Evolutionary conservation across 2,113 vertebrate genomes (phyloP).

Genomic region (Neodon shergylaensis): DNA sequence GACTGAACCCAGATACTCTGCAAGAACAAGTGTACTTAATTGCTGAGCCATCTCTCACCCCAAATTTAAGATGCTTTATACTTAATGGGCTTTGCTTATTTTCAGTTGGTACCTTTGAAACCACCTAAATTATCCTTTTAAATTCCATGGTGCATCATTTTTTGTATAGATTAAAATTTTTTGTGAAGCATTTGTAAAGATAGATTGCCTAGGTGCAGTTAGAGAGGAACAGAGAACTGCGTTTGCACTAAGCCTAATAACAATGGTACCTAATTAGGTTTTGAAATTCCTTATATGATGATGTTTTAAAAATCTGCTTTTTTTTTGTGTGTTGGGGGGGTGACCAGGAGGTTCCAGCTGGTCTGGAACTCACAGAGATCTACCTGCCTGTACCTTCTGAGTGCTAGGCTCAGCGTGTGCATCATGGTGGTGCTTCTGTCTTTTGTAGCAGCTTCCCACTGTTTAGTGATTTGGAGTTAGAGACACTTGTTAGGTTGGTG

Average conservation of each 20-base stretch:
- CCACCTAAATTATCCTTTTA: background rate
- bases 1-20: background rate
- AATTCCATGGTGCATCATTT: background rate
- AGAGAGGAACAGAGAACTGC: background rate
- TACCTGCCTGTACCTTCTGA: background rate
- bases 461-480: slow-evolving; percentile 4
- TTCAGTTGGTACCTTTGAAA: slow-evolving; percentile 16
- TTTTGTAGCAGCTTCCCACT: background rate
- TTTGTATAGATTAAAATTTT: slow-evolving; percentile 4
- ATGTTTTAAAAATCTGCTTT: background rate
- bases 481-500: background rate
- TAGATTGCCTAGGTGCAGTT: background rate
- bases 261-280: background rate
- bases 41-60: background rate
- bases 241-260: background rate
- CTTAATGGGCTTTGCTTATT: background rate
- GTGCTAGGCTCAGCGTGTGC: background rate
- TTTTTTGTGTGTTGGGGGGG: background rate
- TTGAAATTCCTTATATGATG: background rate
- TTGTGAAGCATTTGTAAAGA: background rate
- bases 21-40: background rate
- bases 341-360: background rate
- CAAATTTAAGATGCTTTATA: background rate
- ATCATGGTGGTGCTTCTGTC: background rate
- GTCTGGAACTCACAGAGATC: background rate